A percentile compares a stretch with the other conserved stretches of the same genome.
Conservation (phyloP, 2,888 invertebrate species). For the Drosophila merina region DNA sequence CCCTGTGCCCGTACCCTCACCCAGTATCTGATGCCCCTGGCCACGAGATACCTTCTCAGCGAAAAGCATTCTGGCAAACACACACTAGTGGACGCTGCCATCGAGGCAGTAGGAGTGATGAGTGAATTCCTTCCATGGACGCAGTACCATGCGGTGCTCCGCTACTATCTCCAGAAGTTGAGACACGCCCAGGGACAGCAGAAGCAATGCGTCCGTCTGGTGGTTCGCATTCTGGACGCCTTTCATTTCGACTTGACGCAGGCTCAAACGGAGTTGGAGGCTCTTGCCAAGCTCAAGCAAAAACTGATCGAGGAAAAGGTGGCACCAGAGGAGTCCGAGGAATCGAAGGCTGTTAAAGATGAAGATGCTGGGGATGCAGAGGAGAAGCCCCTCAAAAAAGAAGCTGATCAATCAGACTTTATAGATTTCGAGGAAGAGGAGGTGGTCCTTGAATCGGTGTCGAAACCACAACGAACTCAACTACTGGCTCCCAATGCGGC, state of each 20-base stretch:
- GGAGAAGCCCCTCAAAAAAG: slow-evolving; percentile 19
- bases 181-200: slow-evolving; percentile 90
- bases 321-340: slow-evolving; percentile 24
- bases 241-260: slow-evolving; percentile 95
- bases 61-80: slow-evolving; percentile 91
- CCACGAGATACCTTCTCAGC: slow-evolving; percentile 91
- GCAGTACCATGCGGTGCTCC: slow-evolving; percentile 92
- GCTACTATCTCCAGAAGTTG: slow-evolving; percentile 91
- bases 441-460: slow-evolving; percentile 19
- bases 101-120: slow-evolving; percentile 91
- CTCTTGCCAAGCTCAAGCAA: slow-evolving; percentile 66
- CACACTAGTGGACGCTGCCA: slow-evolving; percentile 92
- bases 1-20: slow-evolving; percentile 90
- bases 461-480: slow-evolving; percentile 25
- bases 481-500: slow-evolving; percentile 89
- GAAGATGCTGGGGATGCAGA: slow-evolving; percentile 32
- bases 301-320: slow-evolving; percentile 71
- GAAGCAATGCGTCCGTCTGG: slow-evolving; percentile 91
- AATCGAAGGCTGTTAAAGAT: slow-evolving; percentile 24
- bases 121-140: slow-evolving; percentile 94
- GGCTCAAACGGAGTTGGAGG: slow-evolving; percentile 82
- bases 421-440: slow-evolving; percentile 46
- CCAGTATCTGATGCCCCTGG: slow-evolving; percentile 93
- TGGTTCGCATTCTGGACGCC: slow-evolving; percentile 92
- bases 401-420: slow-evolving; percentile 52